phyloP scores from a whole-genome alignment of 2,888 invertebrate genomes.

The Theodoxus fluviatilis region DNA sequence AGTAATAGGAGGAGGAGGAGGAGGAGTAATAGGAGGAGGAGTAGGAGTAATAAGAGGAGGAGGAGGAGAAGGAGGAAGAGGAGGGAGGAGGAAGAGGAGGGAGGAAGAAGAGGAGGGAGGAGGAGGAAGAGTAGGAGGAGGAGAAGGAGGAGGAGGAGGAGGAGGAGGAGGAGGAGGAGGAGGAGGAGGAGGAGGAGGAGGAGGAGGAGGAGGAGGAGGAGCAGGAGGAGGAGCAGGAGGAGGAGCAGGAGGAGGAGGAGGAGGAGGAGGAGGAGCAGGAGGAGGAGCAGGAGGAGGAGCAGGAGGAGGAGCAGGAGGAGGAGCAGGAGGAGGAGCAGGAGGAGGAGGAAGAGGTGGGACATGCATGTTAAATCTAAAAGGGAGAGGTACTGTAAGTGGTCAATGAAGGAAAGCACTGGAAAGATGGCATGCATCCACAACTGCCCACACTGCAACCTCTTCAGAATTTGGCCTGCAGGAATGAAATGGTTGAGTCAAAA shows the following conservation, averaged over 20 bases:
- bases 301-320: slow-evolving; percentile 11
- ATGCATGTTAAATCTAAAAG: neutral
- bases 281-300: slow-evolving; percentile 10
- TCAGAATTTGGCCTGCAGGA: no score
- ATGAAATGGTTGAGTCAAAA: no score
- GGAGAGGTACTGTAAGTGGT: neutral
- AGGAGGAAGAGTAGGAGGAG: neutral
- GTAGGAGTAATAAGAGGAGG: slow-evolving; percentile 36
- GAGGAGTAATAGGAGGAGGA: slow-evolving; percentile 36
- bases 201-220: slow-evolving; percentile 61
- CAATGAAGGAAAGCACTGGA: slow-evolving; percentile 14
- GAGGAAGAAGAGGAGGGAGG: slow-evolving; percentile 33
- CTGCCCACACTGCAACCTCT: no score
- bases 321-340: slow-evolving; percentile 7
- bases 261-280: neutral
- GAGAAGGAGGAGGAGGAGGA: neutral
- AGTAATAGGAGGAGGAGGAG: neutral
- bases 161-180: slow-evolving; percentile 44
- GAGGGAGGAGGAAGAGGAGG: slow-evolving; percentile 65
- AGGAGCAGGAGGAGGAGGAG: slow-evolving; percentile 34
- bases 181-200: slow-evolving; percentile 23
- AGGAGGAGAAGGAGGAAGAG: slow-evolving; percentile 60
- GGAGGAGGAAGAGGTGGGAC: neutral
- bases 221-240: slow-evolving; percentile 66
- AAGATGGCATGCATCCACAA: no score